phyloP scores from a whole-genome alignment of 1,140 invertebrate species.

The Heliconius melpomene region DNA sequence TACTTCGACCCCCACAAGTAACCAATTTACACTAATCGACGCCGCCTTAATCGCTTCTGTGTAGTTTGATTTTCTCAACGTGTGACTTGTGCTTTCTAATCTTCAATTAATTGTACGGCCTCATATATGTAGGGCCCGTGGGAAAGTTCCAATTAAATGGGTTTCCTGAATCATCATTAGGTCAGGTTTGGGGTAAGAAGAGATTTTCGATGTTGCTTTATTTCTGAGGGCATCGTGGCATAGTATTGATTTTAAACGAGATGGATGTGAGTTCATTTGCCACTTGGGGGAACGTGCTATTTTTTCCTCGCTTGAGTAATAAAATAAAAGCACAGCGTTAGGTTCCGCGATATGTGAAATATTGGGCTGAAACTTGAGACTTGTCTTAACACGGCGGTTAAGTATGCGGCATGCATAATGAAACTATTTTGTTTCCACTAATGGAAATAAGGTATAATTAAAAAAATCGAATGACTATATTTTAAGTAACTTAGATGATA shows the following conservation, averaged over 20 bases:
- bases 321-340: too few relatives aligned
- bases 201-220: not conserved
- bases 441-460: not conserved
- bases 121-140: not conserved
- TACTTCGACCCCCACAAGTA: not conserved
- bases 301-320: too few relatives aligned
- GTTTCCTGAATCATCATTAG: constrained; percentile 1
- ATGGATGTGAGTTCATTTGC: too few relatives aligned
- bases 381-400: not conserved
- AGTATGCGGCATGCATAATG: too few relatives aligned
- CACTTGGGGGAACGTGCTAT: too few relatives aligned
- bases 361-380: too few relatives aligned
- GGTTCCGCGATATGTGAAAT: too few relatives aligned
- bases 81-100: constrained; percentile 17
- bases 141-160: not conserved
- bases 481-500: too few relatives aligned
- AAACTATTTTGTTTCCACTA: not conserved
- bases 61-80: constrained; percentile 28
- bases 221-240: too few relatives aligned
- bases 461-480: too few relatives aligned
- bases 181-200: not conserved
- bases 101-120: constrained; percentile 20
- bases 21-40: constrained; percentile 29
- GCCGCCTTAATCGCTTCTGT: constrained; percentile 18
- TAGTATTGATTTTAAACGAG: too few relatives aligned